Base-by-base conservation (phyloP, 2,888 invertebrate species). In the Galeopsomyia nigrocyanea region DNA sequence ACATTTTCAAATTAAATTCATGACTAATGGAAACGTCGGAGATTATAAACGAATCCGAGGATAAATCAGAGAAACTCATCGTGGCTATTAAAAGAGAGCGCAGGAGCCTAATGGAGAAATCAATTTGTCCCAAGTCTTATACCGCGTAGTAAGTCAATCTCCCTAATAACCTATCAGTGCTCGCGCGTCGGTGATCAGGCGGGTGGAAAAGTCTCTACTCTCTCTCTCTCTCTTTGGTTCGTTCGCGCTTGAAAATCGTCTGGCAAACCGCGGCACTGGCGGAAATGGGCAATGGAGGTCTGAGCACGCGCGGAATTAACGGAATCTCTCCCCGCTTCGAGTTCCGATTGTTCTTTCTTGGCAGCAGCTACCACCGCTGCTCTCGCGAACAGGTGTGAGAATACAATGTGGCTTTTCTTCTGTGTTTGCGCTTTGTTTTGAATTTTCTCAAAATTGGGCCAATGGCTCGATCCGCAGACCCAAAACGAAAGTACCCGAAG, bases 71-170 rank as follows among this genome's bases (percentile, higher is more conserved):
- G 39, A 39, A 39, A 39, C 7, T 39, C 39, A 10, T 39, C 13
- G 13, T 10, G 39, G 13, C 7, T 39, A 39, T 39, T 39, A 39
- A 39, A 39, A 39, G 10, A 39, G 10, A 39, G 39, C 10, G 7
- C 39, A 58, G 14, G n/a, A 58, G 17, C 14, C 19, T 46, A 5
- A 39, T 21, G 13, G 58, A n/a, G 46, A 58, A 58, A 58, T 58
- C 58, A 58, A 58, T 58, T 58, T 58, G 58, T 17, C 46, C 19
- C 39, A 19, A 17, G 58, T 22, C 58, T 58, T 58, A 58, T 58
- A 17, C 39, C 58, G 58, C 46, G 46, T 46, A 58, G 46, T 58
- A 58, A 58, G 39, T 46, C 58, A 46, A 58, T 46, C 58, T n/a
- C 55, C 56, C 46, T 58, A 58, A 58, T 58, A 58, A 58, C 58